Evolutionary conservation across 2,888 invertebrate genomes (phyloP), one percentile per base, ranked within the genome.

Genomic region (Drosophila aldrichi): DNA sequence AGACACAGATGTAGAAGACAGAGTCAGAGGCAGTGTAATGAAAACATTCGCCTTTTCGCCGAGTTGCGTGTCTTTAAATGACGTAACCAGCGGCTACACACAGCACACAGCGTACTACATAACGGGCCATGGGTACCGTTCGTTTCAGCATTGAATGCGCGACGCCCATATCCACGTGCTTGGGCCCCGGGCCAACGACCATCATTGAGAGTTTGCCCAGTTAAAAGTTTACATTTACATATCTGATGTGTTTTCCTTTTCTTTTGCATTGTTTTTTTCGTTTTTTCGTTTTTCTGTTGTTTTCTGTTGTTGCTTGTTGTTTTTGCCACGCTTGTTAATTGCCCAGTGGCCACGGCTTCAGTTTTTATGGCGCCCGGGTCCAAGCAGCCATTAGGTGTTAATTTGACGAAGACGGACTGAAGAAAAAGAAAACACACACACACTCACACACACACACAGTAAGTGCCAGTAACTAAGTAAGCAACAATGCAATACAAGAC

Each of bases 1-100:
- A 41, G 10, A 4, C 18, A 41, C 4, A 41, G 22, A 25, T 8
- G n/a, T 6, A 12, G 48, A 6, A 10, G 16, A 10, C 10, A n/a
- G 29, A n/a, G 48, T 10, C 34, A 34, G 36, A 38, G 36, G 29
- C 48, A 29, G 29, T 29, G 76, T 74, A 88, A 89, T 86, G 76
- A 83, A 84, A 88, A 80, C 73, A 83, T 76, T 87, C 72, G 79
- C 65, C 54, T 84, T 82, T 82, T 71, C 58, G 72, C 55, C 60
- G 55, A 83, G 79, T 85, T 85, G 89, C 85, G 89, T 85, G 89
- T 89, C 85, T 77, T 73, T 57, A 73, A 84, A 85, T 85, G 85
- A 85, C 85, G 85, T 89, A 85, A 85, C 87, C 87, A 48, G 48
- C 56, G 56, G 44, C 63, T 49, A 44, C 61, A 60, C 49, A 43